Base-by-base conservation (phyloP, 1,140 invertebrate species). In the Hyphantria cunea region DNA sequence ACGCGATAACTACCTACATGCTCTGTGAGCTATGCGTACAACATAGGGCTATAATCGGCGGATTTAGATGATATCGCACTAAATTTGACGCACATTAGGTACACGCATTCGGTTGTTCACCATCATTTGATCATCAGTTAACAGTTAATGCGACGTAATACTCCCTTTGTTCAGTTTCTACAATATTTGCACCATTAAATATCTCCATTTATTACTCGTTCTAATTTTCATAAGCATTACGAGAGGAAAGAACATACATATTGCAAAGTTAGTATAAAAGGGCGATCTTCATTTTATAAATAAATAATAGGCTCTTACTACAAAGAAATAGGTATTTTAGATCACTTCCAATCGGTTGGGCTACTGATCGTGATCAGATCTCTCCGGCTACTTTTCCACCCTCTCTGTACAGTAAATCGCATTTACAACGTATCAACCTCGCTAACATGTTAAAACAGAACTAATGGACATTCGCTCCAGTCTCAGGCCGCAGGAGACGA, bases 401-500 rank as follows among this genome's bases (percentile, higher is more conserved):
- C 88, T 80, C 83, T 86, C 86, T 84, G 78, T 76, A 82, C 77
- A 86, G 84, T 84, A 89, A 90, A 90, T 90, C 85, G 88, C 81
- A 90, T 90, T 90, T 90, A 86, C 86, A 86, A 87, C 84, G 84
- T 89, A 89, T 90, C 88, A 90, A 89, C 85, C 79, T 89, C 85
- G 85, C 86, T 90, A 90, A 90, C 88, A 90, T 89, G 88, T 90
- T 90, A 90, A 90, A 90, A 90, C 85, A 90, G 88, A 90, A 90
- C 88, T 90, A 90, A 90, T 90, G 88, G 88, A 90, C 88, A 90
- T 90, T 90, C 88, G 88, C 81, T 90, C 78, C 85, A 87, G 88
- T 88, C 85, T 83, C 77, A 88, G 85, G 80, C 86, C 84, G 81
- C 88, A 90, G 76, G 88, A 90, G 88, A 90, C 84, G 88, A 90